Evolutionary conservation across 2,113 vertebrate species (phyloP).

Genomic region (Toxotes jaculatrix): DNA sequence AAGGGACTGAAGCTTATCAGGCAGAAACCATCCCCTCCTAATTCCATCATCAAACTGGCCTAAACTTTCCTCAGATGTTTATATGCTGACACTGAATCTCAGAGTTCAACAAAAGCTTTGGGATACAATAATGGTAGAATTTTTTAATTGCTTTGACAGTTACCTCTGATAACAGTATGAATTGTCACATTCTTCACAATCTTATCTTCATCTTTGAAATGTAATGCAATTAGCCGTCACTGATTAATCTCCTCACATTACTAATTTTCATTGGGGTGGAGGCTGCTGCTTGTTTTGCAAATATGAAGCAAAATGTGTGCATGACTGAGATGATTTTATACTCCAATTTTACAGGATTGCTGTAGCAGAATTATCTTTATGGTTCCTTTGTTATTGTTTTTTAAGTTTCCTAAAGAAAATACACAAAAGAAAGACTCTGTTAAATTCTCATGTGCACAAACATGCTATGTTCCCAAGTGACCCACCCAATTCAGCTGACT

Average conservation of each 20-base stretch:
- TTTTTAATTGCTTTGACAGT: slow-evolving; percentile 45
- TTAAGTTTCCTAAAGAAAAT: background rate
- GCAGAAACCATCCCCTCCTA: background rate
- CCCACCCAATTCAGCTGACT: slow-evolving; percentile 43
- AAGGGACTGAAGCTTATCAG: slow-evolving; percentile 5
- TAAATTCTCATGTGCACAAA: slow-evolving; percentile 38
- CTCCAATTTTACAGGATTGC: background rate
- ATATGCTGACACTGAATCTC: slow-evolving; percentile 12
- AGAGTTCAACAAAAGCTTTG: slow-evolving; percentile 28
- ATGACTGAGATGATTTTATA: slow-evolving; percentile 2
- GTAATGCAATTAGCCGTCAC: slow-evolving; percentile 55
- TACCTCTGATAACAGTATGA: slow-evolving; percentile 37
- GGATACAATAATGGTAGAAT: background rate
- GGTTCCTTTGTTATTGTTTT: background rate
- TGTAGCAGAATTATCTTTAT: background rate
- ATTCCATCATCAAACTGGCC: slow-evolving; percentile 18
- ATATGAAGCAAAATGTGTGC: background rate
- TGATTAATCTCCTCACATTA: slow-evolving; percentile 51
- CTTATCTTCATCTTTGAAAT: slow-evolving; percentile 60
- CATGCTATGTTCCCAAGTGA: slow-evolving; percentile 20
- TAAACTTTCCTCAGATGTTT: slow-evolving; percentile 22
- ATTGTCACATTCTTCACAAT: slow-evolving; percentile 52
- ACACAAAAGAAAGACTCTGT: slow-evolving; percentile 10
- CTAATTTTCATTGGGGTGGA: slow-evolving; percentile 16
- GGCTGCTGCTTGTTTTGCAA: slow-evolving; percentile 50